phyloP scores from a whole-genome alignment of 2,113 vertebrate species.

The Cryptomyrus ogoouensis region DNA sequence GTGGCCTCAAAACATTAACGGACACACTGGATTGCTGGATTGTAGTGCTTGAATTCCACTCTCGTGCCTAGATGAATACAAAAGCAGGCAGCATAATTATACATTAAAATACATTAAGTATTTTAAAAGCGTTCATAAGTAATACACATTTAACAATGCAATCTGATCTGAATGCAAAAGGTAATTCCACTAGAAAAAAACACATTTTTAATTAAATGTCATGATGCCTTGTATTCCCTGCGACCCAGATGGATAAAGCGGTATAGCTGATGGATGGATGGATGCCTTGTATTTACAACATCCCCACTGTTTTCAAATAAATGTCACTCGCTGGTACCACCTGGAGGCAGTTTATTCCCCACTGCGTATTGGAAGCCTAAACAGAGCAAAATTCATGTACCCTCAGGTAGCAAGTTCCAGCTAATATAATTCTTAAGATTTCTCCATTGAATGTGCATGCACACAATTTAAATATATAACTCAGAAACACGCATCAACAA shows the following conservation, averaged over 20 bases:
- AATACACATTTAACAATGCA: neutral
- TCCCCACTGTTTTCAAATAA: neutral
- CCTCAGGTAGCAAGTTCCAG: neutral
- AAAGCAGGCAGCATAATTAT: neutral
- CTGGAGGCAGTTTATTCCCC: neutral
- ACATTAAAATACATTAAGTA: neutral
- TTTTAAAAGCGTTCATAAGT: neutral
- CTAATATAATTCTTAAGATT: neutral
- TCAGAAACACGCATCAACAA: neutral
- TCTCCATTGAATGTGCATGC: neutral
- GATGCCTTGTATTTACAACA: neutral
- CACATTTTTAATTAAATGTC: neutral
- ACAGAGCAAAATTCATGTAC: neutral
- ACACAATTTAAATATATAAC: neutral
- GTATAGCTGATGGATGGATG: no score
- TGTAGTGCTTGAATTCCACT: conserved; percentile 29
- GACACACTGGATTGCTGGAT: conserved; percentile 24
- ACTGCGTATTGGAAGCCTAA: neutral
- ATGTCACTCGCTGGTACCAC: neutral
- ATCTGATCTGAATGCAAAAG: neutral
- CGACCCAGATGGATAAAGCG: no score
- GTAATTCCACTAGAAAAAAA: neutral
- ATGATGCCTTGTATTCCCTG: neutral
- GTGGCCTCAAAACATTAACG: conserved; percentile 30
- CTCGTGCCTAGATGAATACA: conserved; percentile 38